phyloP scores from a whole-genome alignment of 2,113 vertebrate species.

The Crypturellus undulatus region DNA sequence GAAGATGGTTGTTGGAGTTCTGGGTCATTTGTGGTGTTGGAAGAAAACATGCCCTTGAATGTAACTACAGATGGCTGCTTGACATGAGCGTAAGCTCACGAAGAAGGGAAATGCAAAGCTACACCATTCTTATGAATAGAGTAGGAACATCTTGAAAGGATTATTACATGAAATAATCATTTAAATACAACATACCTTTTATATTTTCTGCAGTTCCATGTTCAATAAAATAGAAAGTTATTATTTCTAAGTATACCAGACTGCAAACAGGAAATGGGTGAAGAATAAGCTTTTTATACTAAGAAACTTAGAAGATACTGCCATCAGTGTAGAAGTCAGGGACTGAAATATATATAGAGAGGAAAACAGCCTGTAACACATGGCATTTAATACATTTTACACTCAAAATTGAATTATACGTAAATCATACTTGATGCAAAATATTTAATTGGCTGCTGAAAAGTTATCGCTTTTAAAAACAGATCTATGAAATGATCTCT shows the following conservation, averaged over 20 bases:
- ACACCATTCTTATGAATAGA: neutral
- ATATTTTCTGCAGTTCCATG: neutral
- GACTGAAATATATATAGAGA: neutral
- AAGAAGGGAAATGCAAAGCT: too few species aligned
- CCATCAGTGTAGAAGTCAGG: neutral
- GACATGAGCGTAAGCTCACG: too few species aligned
- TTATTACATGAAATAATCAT: neutral
- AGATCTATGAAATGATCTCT: neutral
- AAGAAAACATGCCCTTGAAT: neutral
- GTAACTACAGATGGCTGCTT: neutral
- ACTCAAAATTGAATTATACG: neutral
- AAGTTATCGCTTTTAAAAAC: neutral
- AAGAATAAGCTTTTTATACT: neutral
- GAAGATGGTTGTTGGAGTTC: neutral
- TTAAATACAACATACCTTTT: neutral
- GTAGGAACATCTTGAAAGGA: slow-evolving; percentile 31
- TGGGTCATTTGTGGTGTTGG: neutral
- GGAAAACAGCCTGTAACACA: neutral
- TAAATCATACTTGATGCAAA: neutral
- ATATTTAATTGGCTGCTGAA: neutral
- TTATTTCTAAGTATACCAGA: neutral
- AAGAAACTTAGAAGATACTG: neutral
- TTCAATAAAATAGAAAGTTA: slow-evolving; percentile 16
- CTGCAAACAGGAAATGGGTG: neutral
- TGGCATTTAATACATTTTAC: neutral